A percentile compares a stretch with the other conserved stretches of the same genome.
Conservation (phyloP, 2,888 invertebrate genomes). For the Poecilobothrus nobilitatus region DNA sequence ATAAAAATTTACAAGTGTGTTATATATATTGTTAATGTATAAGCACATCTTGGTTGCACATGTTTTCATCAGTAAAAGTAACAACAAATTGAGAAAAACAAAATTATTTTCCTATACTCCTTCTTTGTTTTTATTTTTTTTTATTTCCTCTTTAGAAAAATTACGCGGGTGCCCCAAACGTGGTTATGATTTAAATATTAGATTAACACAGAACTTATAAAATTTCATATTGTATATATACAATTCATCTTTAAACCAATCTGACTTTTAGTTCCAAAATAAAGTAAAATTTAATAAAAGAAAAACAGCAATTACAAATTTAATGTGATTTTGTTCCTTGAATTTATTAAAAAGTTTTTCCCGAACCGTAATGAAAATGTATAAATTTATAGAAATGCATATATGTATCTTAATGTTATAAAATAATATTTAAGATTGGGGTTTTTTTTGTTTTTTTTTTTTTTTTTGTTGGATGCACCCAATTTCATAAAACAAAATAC, state of each 20-base stretch:
- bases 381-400: not conserved
- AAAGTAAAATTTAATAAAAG: too few species aligned
- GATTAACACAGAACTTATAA: not conserved
- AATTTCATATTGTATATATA: too few species aligned
- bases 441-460: too few species aligned
- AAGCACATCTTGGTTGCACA: not conserved
- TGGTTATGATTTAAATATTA: not conserved
- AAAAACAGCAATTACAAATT: not conserved
- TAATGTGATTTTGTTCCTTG: constrained; percentile 1
- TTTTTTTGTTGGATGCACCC: too few species aligned
- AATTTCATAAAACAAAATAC: too few species aligned
- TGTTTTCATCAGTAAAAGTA: not conserved
- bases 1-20: not conserved
- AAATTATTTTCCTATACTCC: not conserved
- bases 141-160: not conserved
- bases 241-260: not conserved
- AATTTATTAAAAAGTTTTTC: not conserved
- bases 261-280: too few species aligned
- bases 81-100: not conserved
- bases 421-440: not conserved
- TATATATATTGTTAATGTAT: not conserved
- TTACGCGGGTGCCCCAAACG: constrained; percentile 6
- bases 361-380: too few species aligned
- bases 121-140: too few species aligned
- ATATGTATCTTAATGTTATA: not conserved